Percentiles rank a stretch among this genome's conserved stretches.
These are phyloP conservation scores for Corythucha ciliata DNA, from an alignment of 2,888 invertebrate genomes.

Conservation along the genomic window DNA sequence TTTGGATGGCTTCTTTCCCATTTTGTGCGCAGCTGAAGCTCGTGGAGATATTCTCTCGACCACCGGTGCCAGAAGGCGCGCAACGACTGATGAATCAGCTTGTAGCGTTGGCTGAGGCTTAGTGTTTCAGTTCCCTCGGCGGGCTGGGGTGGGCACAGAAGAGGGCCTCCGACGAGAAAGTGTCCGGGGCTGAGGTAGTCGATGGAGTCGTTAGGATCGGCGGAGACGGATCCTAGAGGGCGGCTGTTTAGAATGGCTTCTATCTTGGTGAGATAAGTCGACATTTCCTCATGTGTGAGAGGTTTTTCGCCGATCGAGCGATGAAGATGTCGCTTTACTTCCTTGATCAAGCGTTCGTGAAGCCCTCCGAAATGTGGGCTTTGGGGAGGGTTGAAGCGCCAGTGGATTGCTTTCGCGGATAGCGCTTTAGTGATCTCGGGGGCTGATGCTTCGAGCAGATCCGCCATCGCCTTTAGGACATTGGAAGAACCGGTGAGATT, in stretches of 20 bases:
- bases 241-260: slow-evolving; percentile 22
- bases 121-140: no score
- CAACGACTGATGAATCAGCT: slow-evolving; percentile 22
- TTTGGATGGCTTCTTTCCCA: no score
- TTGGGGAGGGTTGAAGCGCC: no score
- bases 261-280: slow-evolving; percentile 9
- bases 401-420: no score
- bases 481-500: no score
- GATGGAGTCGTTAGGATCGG: slow-evolving; percentile 7
- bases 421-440: no score
- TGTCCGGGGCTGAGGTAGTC: slow-evolving; percentile 35
- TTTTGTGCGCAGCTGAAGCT: slow-evolving; percentile 24
- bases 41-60: slow-evolving; percentile 23
- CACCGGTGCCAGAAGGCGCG: slow-evolving; percentile 34
- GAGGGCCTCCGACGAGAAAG: slow-evolving; percentile 36
- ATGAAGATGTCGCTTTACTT: slow-evolving; percentile 14
- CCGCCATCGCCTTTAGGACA: no score
- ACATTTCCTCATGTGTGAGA: slow-evolving; percentile 19
- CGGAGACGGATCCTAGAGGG: slow-evolving; percentile 18
- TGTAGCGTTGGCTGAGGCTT: no score
- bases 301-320: slow-evolving; percentile 1
- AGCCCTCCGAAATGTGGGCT: no score
- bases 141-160: no score
- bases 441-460: no score
- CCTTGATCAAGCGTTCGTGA: slow-evolving; percentile 21